These are phyloP conservation scores for Crocidura indochinensis DNA, from an alignment of 2,797 vertebrate species.

Conservation along the genomic window DNA sequence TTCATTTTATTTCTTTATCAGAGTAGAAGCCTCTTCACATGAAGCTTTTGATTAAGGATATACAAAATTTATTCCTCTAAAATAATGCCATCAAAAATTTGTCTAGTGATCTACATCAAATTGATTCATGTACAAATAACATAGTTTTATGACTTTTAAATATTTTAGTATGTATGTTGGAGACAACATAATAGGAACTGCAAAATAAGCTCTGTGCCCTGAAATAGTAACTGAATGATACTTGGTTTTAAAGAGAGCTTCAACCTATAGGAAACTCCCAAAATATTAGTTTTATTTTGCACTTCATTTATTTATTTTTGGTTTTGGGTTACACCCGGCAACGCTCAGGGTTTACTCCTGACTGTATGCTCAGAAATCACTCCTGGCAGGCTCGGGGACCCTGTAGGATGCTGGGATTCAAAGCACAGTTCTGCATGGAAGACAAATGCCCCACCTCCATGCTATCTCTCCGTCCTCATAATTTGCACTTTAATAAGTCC, in stretches of 20 bases:
- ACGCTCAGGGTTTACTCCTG: too few relatives aligned
- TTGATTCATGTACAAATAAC: conserved; percentile 28
- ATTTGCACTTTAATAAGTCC: conserved; percentile 8
- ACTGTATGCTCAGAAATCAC: too few relatives aligned
- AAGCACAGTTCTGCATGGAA: too few relatives aligned
- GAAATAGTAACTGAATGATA: not conserved
- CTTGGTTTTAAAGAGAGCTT: conserved; percentile 1
- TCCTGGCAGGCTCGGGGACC: too few relatives aligned
- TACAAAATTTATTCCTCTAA: conserved; percentile 50
- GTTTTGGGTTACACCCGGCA: too few relatives aligned
- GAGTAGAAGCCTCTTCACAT: conserved; percentile 28
- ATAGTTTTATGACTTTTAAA: not conserved
- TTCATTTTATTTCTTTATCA: conserved; percentile 73
- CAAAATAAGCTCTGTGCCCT: not conserved
- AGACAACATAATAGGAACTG: conserved; percentile 41
- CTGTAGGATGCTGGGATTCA: too few relatives aligned
- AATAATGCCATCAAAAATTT: conserved; percentile 44
- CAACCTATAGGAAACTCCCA: conserved; percentile 37
- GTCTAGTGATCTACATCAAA: conserved; percentile 34
- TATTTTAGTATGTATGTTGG: conserved; percentile 63
- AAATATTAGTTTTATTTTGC: conserved; percentile 56
- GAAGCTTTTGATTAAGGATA: conserved; percentile 27
- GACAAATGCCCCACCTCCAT: too few relatives aligned
- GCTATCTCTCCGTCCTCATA: too few relatives aligned
- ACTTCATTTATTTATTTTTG: too few relatives aligned